phyloP scores from a whole-genome alignment of 2,113 vertebrate species.

The Pseudolaguvia tuberculata region DNA sequence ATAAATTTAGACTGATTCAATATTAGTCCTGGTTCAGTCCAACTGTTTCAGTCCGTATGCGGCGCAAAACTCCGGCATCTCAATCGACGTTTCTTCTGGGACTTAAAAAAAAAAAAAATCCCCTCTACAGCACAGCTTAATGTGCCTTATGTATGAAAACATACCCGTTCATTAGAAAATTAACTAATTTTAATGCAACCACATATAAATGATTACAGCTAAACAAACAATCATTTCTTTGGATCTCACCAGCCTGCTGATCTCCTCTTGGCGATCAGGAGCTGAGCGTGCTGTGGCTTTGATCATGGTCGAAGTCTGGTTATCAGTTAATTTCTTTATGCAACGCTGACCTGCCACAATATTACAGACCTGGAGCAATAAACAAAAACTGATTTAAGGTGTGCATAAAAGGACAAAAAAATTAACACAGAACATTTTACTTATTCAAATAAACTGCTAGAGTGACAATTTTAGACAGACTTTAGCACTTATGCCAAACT shows the following conservation, averaged over 20 bases:
- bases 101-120: no score
- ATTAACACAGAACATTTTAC: background rate
- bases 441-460: background rate
- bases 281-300: conserved; percentile 96
- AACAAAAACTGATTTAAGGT: background rate
- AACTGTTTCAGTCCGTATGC: no score
- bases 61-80: no score
- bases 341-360: conserved; percentile 96
- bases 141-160: no score
- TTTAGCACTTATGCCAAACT: no score
- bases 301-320: conserved; percentile 99
- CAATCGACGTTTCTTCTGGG: no score
- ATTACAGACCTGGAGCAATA: conserved; percentile 85
- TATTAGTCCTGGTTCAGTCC: no score
- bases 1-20: no score
- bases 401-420: background rate
- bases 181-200: no score
- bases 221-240: no score
- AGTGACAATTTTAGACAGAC: background rate
- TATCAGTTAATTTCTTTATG: conserved; percentile 98
- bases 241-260: conserved; percentile 85
- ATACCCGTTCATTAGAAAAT: no score
- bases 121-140: no score
- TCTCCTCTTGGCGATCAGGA: conserved; percentile 95
- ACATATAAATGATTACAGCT: background rate